Evolutionary conservation across 2,113 vertebrate species (phyloP).

Genomic region (Haplotaxodon microlepis): DNA sequence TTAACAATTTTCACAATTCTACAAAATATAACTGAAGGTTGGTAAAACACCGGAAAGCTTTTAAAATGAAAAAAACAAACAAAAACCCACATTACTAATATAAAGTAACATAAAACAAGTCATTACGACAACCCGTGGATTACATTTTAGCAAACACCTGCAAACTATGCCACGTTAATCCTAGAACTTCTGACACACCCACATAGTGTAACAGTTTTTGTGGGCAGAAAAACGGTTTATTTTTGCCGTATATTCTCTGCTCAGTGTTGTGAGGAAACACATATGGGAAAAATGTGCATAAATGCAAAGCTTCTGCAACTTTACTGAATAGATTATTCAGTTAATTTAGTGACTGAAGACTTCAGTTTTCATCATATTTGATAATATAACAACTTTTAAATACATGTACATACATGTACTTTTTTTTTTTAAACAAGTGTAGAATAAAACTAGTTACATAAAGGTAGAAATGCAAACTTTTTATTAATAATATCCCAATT

Average conservation of each 20-base stretch:
- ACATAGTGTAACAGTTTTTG: background rate
- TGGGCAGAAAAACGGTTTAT: background rate
- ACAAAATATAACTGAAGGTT: background rate
- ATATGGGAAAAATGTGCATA: background rate
- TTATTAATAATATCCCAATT: background rate
- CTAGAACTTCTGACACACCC: background rate
- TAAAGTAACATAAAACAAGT: background rate
- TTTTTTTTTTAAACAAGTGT: background rate
- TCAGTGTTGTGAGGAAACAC: background rate
- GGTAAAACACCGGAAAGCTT: fast-evolving
- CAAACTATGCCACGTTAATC: fast-evolving
- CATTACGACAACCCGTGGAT: fast-evolving
- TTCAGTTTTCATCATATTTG: background rate
- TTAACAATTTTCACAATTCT: background rate
- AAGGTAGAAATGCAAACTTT: background rate
- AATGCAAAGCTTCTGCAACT: background rate
- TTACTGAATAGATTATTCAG: background rate
- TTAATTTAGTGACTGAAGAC: background rate
- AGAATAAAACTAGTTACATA: background rate
- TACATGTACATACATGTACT: background rate
- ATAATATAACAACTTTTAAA: background rate
- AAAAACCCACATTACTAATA: background rate
- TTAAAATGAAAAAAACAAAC: background rate
- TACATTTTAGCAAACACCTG: background rate
- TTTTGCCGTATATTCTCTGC: background rate